phyloP scores from a whole-genome alignment of 2,113 vertebrate genomes.

The Meleagris gallopavo region DNA sequence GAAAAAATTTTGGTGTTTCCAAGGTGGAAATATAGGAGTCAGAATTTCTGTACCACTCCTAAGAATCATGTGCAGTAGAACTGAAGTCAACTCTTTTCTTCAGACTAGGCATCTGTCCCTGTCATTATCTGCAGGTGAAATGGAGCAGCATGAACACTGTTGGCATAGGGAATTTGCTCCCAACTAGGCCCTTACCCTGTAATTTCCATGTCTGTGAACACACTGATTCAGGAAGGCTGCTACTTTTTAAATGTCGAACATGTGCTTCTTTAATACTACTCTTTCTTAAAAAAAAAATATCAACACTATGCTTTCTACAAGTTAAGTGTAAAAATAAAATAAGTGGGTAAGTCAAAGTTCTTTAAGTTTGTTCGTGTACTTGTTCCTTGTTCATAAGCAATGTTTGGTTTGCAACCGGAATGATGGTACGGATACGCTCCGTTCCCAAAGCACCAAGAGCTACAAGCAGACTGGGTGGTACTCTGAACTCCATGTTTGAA shows the following conservation, averaged over 20 bases:
- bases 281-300: not conserved
- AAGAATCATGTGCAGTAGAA: not conserved
- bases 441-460: not conserved
- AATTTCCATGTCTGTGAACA: not conserved
- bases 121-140: not conserved
- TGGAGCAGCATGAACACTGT: not conserved
- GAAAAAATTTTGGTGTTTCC: not conserved
- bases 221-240: not conserved
- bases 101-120: not conserved
- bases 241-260: not conserved
- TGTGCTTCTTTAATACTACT: not conserved
- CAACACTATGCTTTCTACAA: not conserved
- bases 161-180: not conserved
- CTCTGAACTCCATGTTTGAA: not conserved
- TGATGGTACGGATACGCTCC: fast-evolving
- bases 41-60: not conserved
- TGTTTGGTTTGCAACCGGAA: not conserved
- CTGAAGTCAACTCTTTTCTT: not conserved
- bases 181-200: not conserved
- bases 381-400: not conserved
- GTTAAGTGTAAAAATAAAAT: not conserved
- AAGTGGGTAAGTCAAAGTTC: not conserved
- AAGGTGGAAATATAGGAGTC: not conserved
- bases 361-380: not conserved
- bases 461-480: not conserved